Base-by-base conservation (phyloP, 2,888 invertebrate species). In the Xestia xanthographa region DNA sequence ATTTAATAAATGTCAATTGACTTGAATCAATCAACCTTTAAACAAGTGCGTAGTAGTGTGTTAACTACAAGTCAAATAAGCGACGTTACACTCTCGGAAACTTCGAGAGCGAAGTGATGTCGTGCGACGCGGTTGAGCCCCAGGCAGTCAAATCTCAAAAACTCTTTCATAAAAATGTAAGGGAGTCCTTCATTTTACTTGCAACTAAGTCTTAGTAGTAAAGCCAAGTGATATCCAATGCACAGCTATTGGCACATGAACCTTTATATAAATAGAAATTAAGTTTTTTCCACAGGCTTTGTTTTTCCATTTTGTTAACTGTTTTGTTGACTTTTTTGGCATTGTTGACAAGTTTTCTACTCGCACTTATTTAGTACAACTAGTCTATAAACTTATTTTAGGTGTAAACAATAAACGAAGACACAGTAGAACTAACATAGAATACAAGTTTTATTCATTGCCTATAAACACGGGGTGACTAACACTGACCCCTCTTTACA, bases 21-120 rank as follows among this genome's bases (percentile, higher is more conserved):
- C 48, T 38, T 71, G n/a, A 38, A 63, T 41, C 41, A 41, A n/a
- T 38, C 5, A 56, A 34, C 41, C 26, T 81, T 48, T 34, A 20
- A 29, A 62, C 14, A 38, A 48, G 5, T 56, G 41, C 14, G 45
- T 68, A 76, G 45, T 68, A 76, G 41, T 63, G 41, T 80, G 29
- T 43, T 63, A 65, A 56, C n/a, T n/a, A n/a, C 63, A 8, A 41
- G 62, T 38, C 62, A 38, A 38, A 38, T 38, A 38, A 38, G 14
- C 38, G 38, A n/a, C 38, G 22, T n/a, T 38, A 38, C 14, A 41
- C 14, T n/a, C 41, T 63, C 41, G 41, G 63, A 63, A 63, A 41
- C 63, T 63, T 63, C 63, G 63, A 41, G 63, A 63, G n/a, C 14
- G 14, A 41, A 22, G 14, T 22, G 41, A 11, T 41, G n/a, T 41